These are phyloP conservation scores for Heteromormyrus szaboi DNA, from an alignment of 2,797 vertebrate genomes.

Conservation along the genomic window DNA sequence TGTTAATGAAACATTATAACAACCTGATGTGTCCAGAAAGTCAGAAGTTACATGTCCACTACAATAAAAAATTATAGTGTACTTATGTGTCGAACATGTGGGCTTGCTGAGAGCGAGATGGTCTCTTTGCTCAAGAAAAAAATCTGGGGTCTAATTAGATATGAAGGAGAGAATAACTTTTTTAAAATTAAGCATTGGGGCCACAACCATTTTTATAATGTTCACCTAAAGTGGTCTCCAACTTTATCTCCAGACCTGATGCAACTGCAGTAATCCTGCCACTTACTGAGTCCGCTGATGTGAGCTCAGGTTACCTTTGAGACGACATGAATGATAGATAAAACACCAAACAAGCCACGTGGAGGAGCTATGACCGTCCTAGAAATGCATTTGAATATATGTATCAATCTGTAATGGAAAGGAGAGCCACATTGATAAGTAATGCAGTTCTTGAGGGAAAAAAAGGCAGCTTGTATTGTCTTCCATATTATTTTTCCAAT, in stretches of 20 bases:
- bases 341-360: background rate
- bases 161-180: background rate
- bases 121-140: background rate
- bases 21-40: background rate
- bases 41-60: background rate
- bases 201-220: background rate
- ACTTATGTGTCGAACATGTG: background rate
- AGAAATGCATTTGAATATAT: background rate
- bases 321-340: background rate
- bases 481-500: background rate
- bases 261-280: constrained; percentile 12
- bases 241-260: constrained; percentile 1
- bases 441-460: background rate
- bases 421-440: background rate
- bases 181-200: background rate
- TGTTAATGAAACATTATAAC: background rate
- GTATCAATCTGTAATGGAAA: background rate
- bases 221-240: constrained; percentile 7
- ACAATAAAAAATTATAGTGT: background rate
- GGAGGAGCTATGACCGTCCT: background rate
- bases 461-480: background rate
- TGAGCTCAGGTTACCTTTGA: background rate
- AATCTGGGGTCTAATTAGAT: background rate
- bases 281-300: background rate
- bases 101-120: background rate